Conservation (phyloP, 53 echinoderm and acorn worm genomes). For the Echinometra lucunter region DNA sequence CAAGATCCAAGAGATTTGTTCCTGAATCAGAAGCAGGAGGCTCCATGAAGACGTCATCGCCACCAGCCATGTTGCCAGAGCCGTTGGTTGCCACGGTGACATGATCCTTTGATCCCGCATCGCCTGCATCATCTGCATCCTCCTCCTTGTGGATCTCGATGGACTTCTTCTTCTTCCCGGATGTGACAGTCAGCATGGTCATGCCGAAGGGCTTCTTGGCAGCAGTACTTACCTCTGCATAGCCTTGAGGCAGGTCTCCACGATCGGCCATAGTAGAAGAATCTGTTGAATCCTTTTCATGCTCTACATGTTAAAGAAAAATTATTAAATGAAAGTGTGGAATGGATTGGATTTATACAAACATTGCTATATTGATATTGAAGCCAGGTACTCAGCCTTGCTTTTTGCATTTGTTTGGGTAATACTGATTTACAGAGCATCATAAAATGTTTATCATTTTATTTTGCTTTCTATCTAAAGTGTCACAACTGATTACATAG, state of each 20-base stretch:
- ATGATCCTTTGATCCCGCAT: neutral
- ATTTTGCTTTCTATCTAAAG: no score
- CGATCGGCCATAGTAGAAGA: neutral
- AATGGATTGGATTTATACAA: no score
- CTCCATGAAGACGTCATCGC: neutral
- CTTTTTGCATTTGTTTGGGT: no score
- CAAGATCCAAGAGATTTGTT: slow-evolving; percentile 25
- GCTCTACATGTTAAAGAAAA: neutral
- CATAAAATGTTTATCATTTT: no score
- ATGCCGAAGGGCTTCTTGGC: slow-evolving; percentile 56
- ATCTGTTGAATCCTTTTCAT: slow-evolving; percentile 18
- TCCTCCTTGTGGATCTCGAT: slow-evolving; percentile 70
- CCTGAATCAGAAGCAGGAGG: slow-evolving; percentile 9
- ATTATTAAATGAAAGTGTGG: no score
- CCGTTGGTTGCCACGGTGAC: slow-evolving; percentile 8
- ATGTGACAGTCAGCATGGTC: slow-evolving; percentile 75
- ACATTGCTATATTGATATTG: no score
- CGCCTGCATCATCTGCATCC: neutral
- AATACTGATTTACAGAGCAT: no score
- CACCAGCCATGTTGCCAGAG: neutral
- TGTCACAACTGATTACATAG: no score
- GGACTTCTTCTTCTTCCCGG: slow-evolving; percentile 74
- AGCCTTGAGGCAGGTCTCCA: slow-evolving; percentile 60
- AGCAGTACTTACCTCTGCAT: slow-evolving; percentile 66
- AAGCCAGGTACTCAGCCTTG: no score